Conservation (phyloP, 2,888 invertebrate species). For the Perizoma affinitatum region DNA sequence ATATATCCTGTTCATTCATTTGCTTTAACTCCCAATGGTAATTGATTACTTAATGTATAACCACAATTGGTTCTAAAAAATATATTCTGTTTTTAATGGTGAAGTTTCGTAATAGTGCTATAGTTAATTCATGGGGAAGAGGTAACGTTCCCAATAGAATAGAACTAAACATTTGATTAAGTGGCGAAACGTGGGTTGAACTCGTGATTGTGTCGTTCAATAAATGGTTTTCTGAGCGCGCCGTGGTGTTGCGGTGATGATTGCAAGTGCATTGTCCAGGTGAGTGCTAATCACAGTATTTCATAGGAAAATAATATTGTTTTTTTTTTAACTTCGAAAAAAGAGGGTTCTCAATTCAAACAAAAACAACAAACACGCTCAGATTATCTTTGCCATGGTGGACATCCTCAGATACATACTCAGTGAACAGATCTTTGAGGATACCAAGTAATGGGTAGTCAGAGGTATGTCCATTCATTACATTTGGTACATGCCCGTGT, state of each 20-base stretch:
- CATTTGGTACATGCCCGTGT: no score
- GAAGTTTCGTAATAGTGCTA: conserved; percentile 7
- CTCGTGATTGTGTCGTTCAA: conserved; percentile 75
- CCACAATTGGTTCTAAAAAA: background rate
- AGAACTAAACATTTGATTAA: conserved; percentile 63
- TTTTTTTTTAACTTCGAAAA: no score
- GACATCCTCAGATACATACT: no score
- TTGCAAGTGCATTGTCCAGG: conserved; percentile 60
- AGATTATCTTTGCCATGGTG: no score
- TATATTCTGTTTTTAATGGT: conserved; percentile 6
- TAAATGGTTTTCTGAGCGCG: conserved; percentile 62
- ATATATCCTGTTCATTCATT: conserved; percentile 95
- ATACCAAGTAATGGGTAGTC: no score
- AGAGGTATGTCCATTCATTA: no score
- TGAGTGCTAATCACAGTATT: conserved; percentile 35
- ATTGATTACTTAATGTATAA: no score
- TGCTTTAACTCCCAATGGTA: conserved; percentile 84
- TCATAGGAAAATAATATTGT: conserved; percentile 46
- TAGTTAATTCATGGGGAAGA: conserved; percentile 14
- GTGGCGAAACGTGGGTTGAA: conserved; percentile 67
- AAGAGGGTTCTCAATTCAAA: no score
- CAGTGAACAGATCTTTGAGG: no score
- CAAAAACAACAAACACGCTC: no score
- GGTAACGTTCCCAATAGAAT: conserved; percentile 50
- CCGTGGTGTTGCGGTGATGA: conserved; percentile 53